Base-by-base conservation (phyloP, 2,113 vertebrate genomes). In the Heptranchias perlo region DNA sequence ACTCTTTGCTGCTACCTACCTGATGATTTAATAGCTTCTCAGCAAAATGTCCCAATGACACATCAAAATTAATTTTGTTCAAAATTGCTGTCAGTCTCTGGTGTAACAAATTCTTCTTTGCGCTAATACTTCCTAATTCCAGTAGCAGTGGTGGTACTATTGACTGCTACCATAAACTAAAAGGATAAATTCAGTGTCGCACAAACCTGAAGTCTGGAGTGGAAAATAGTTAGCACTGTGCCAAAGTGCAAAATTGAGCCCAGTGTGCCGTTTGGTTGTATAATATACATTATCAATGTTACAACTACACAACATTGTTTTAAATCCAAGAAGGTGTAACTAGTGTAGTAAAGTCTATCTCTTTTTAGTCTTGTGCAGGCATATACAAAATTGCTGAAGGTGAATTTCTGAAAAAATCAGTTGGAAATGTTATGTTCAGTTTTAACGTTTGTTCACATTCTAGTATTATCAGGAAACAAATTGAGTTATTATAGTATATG, bases 401-500 rank as follows among this genome's bases (percentile, higher is more conserved):
- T 94, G 39, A 93, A 93, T 95, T 49, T 69, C 47, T 95, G 64
- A 69, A 67, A 69, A 65, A 69, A 35, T 47, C 8, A 1, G 54
- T 18, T 69, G 39, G 64, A 31, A 49, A 69, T 25, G 31, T 65
- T 62, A 49, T 69, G 64, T 28, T 95, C 61, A 69, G 44, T 95
- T 69, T 47, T 69, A 69, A 52, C 47, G 39, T 69, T 94, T 47
- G 8, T 28, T 67, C 49, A 31, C 39, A 64, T 7, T 28, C 4
- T 39, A 44, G 31, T 14, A 69, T 64, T 11, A 69, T 95, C 25
- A n/a, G 65, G 13, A 49, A 73, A 47, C 44, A 73, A 52, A 49
- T 31, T 39, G 31, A 39, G 25, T 23, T 94, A 49, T n/a, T 96
- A 96, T 23, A 52, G 96, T 96, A 2, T 67, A 13, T 96, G 10